A percentile compares a stretch with the other conserved stretches of the same genome.
Evolutionary conservation across 2,113 vertebrate genomes (phyloP).

Genomic region (Pelodiscus sinensis): DNA sequence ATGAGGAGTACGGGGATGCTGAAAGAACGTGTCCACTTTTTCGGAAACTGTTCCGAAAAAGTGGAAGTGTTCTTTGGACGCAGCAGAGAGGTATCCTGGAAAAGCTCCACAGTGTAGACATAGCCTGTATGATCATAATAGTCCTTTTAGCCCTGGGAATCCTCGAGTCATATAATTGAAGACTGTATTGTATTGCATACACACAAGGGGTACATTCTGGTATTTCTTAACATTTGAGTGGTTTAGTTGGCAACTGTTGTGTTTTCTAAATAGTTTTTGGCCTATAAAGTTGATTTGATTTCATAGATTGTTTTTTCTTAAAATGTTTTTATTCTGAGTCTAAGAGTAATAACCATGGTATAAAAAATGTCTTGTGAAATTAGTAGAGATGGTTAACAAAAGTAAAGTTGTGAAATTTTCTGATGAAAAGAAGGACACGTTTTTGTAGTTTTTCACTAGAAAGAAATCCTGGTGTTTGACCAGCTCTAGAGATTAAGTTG

Average conservation of each 20-base stretch:
- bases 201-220: background rate
- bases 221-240: rapidly evolving
- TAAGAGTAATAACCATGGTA: background rate
- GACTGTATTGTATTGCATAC: background rate
- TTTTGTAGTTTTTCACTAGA: background rate
- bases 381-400: background rate
- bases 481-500: background rate
- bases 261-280: background rate
- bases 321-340: background rate
- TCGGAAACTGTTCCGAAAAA: too few relatives aligned
- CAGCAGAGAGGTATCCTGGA: too few relatives aligned
- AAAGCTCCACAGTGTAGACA: too few relatives aligned
- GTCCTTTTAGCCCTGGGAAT: too few relatives aligned
- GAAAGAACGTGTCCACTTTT: too few relatives aligned
- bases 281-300: background rate
- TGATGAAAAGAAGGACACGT: background rate
- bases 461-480: background rate
- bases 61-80: too few relatives aligned
- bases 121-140: too few relatives aligned
- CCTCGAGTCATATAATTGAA: rapidly evolving
- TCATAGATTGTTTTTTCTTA: background rate
- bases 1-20: too few relatives aligned
- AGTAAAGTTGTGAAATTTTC: background rate
- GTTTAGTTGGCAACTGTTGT: background rate
- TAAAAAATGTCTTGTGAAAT: background rate